A percentile compares a stretch with the other conserved stretches of the same genome.
Conservation (phyloP, 2,888 invertebrate genomes). For the Drosophila meridiana region DNA sequence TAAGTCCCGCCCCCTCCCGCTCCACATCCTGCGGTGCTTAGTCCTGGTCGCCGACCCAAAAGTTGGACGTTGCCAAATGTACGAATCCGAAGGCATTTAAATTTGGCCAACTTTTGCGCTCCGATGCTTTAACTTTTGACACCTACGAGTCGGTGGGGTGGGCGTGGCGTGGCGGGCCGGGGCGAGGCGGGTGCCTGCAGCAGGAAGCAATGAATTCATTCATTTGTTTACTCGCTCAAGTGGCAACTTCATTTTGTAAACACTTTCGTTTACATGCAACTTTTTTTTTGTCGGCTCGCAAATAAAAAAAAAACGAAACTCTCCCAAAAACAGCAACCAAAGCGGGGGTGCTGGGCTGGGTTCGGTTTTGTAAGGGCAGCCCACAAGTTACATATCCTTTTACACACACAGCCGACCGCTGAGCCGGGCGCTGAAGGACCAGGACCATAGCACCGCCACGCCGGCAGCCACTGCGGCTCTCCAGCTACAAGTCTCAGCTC, state of each 20-base stretch:
- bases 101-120: slow-evolving; percentile 79
- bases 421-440: slow-evolving; percentile 67
- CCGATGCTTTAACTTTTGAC: slow-evolving; percentile 78
- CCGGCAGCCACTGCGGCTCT: slow-evolving; percentile 26
- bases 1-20: not conserved
- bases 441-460: slow-evolving; percentile 48
- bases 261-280: slow-evolving; percentile 81
- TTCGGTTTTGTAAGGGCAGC: slow-evolving; percentile 67
- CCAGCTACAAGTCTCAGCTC: slow-evolving; percentile 11
- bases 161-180: not conserved
- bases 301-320: slow-evolving; percentile 31
- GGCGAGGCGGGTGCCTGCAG: slow-evolving; percentile 11
- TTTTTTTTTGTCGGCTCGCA: slow-evolving; percentile 57
- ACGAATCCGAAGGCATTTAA: slow-evolving; percentile 74
- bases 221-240: slow-evolving; percentile 81
- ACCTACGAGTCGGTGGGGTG: slow-evolving; percentile 52
- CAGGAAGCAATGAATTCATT: slow-evolving; percentile 80
- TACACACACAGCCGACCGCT: slow-evolving; percentile 74
- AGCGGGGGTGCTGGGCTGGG: not conserved
- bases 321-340: slow-evolving; percentile 49
- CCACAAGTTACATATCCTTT: slow-evolving; percentile 80
- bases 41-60: slow-evolving; percentile 55
- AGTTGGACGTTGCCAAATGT: slow-evolving; percentile 70
- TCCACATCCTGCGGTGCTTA: slow-evolving; percentile 7
- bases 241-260: slow-evolving; percentile 81